Conservation (phyloP, 2,113 vertebrate species). For the Holacanthus passer region DNA sequence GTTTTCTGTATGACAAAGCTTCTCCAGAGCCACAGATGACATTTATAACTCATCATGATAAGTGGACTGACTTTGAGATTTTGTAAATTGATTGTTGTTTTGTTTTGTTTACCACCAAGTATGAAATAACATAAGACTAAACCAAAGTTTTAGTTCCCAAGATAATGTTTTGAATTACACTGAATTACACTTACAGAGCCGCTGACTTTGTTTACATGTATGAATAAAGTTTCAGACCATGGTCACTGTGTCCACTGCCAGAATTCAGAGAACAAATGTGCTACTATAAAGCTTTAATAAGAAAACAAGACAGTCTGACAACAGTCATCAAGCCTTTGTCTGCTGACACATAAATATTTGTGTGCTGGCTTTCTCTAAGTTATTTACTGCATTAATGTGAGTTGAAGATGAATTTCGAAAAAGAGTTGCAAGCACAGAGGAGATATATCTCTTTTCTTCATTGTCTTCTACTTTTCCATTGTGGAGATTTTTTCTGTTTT, state of each 20-base stretch:
- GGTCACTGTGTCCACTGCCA: not conserved
- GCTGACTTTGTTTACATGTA: not conserved
- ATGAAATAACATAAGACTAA: not conserved
- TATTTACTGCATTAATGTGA: not conserved
- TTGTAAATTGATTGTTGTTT: no score
- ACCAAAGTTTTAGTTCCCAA: not conserved
- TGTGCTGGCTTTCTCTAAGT: not conserved
- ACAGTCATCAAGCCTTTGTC: constrained; percentile 12
- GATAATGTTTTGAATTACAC: not conserved
- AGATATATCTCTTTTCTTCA: not conserved
- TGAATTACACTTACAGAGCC: not conserved
- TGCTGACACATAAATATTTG: constrained; percentile 14
- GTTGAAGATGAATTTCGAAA: not conserved
- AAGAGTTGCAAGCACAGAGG: not conserved
- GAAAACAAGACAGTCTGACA: not conserved
- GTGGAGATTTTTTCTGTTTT: not conserved
- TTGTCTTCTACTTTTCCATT: not conserved
- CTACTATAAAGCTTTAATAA: constrained; percentile 18
- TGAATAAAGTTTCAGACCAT: constrained; percentile 1
- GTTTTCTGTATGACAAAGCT: not conserved
- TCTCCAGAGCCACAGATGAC: not conserved
- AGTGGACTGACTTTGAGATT: not conserved
- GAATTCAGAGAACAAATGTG: constrained; percentile 18
- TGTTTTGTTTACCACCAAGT: not conserved
- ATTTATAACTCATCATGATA: not conserved